Evolutionary conservation across 2,888 invertebrate genomes (phyloP).

Genomic region (Blastobasis adustella): DNA sequence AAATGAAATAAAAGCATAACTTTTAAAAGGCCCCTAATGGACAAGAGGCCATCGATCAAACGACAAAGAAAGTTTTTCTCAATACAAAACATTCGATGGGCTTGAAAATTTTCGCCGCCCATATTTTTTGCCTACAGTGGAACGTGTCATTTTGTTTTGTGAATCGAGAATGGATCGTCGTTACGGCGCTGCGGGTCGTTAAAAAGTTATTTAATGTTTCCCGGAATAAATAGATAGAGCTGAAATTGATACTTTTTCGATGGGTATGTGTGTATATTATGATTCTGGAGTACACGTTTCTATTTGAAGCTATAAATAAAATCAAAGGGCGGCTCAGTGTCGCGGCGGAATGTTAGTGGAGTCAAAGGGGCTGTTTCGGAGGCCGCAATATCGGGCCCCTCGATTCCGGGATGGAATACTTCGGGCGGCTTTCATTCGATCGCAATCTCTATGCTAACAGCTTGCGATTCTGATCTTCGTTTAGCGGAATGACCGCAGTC

Average conservation of each 20-base stretch:
- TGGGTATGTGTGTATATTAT: background rate
- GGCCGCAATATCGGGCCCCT: conserved; percentile 67
- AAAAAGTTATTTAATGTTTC: conserved; percentile 9
- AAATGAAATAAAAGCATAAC: conserved; percentile 66
- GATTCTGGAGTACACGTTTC: conserved; percentile 9
- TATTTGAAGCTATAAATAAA: conserved; percentile 47
- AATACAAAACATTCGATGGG: conserved; percentile 59
- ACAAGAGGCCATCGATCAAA: conserved; percentile 70
- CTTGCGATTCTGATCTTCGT: conserved; percentile 75
- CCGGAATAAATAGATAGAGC: too few relatives aligned
- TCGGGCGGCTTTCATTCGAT: conserved; percentile 68
- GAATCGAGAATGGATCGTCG: conserved; percentile 27
- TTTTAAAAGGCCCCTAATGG: conserved; percentile 69
- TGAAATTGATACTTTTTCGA: background rate
- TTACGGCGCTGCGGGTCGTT: conserved; percentile 5
- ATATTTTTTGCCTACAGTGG: conserved; percentile 38
- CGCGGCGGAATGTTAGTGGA: conserved; percentile 53
- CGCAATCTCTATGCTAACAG: conserved; percentile 75
- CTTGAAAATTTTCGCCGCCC: conserved; percentile 39
- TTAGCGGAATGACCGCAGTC: conserved; percentile 74
- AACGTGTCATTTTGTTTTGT: conserved; percentile 41
- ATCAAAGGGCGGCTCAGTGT: conserved; percentile 56
- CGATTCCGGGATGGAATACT: conserved; percentile 69
- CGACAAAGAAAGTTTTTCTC: conserved; percentile 63
- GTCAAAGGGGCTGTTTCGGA: conserved; percentile 59